Evolutionary conservation across 2,888 invertebrate genomes (phyloP), one percentile per base, ranked within the genome.

Genomic region (Hoplodrina ambigua): DNA sequence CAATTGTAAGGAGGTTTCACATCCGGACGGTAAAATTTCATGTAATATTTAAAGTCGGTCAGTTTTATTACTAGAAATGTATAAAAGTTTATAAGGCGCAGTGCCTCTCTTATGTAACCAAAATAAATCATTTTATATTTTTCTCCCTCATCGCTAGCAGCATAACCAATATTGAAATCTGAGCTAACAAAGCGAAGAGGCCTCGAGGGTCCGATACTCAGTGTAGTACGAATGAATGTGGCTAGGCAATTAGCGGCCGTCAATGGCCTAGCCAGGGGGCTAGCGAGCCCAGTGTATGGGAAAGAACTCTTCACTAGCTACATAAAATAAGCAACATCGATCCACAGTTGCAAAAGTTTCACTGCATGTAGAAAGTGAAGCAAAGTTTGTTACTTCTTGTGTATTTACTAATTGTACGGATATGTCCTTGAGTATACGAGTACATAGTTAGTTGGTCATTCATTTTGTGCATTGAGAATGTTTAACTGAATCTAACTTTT

Each of bases 211-310:
- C 53, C 41, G 37, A 69, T 68, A 20, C 19, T 53, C 53, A 54
- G 50, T 61, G 33, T 69, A 33, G 60, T n/a, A 20, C 33, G 17
- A 46, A 60, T 81, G 82, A 64, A 78, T 81, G 82, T 78, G 78
- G 78, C 64, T 50, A 54, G 66, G 75, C 69, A 61, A 69, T 72
- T 72, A 76, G 69, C 60, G 56, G 65, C 50, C 58, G n/a, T 70
- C 66, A 67, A 70, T 75, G 60, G 80, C 30, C 53, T 46, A 49
- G 19, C 58, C 33, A 44, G 53, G n/a, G 52, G 41, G 25, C 25
- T 37, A 15, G 50, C 13, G 33, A n/a, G 37, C 58, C 15, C 50
- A 4, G 59, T 19, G 25, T 41, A 20, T 50, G 10, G 20, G 52
- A 50, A 58, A 64, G 63, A 54, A 55, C 67, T 25, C 60, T 80